Conservation (phyloP, 2,797 vertebrate species). For the Margarornis squamiger region DNA sequence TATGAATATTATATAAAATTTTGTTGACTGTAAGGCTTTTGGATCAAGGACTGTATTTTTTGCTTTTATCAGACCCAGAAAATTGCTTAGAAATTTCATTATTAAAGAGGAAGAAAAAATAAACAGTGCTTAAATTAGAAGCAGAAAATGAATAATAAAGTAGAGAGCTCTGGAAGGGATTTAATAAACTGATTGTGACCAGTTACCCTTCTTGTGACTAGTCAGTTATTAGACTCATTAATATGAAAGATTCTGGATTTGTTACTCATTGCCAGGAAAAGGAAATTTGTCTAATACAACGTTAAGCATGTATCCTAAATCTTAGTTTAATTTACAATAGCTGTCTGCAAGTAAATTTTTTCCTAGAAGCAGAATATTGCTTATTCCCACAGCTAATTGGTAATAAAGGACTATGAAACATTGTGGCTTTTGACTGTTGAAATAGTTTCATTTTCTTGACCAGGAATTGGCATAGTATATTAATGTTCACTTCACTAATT, state of each 20-base stretch:
- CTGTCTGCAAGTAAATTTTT: not conserved
- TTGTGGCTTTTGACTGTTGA: not conserved
- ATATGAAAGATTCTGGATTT: not conserved
- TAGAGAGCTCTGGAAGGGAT: not conserved
- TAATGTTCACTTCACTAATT: not conserved
- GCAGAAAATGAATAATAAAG: not conserved
- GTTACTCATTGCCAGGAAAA: not conserved
- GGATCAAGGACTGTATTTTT: not conserved
- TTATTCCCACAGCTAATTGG: not conserved
- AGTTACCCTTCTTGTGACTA: not conserved
- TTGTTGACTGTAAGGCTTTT: not conserved
- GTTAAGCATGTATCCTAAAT: not conserved
- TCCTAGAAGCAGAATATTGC: not conserved
- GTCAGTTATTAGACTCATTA: not conserved
- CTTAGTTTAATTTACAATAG: not conserved
- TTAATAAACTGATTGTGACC: not conserved
- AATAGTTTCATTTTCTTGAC: not conserved
- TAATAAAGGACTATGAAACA: not conserved
- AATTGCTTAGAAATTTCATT: not conserved
- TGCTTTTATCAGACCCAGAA: not conserved
- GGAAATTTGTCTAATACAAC: not conserved
- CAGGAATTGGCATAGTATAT: not conserved
- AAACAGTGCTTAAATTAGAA: not conserved
- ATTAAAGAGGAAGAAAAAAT: not conserved
- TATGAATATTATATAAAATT: not conserved